phyloP scores from a whole-genome alignment of 2,113 vertebrate genomes.

The Hemichromis elongatus region DNA sequence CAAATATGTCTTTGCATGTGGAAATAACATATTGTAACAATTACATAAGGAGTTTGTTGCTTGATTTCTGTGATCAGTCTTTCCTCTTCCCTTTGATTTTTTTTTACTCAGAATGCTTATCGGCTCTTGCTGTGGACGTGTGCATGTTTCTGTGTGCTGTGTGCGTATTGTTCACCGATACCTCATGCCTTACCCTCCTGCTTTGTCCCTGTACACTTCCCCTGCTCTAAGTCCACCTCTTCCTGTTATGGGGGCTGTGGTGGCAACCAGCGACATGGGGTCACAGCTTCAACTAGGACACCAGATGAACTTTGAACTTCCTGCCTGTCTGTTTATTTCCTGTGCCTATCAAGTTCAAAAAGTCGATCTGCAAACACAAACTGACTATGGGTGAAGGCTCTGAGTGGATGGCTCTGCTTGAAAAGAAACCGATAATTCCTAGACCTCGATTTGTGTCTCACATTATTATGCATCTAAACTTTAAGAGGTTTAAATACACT shows the following conservation, averaged over 20 bases:
- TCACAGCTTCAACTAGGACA: neutral
- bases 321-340: constrained; percentile 51
- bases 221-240: constrained; percentile 22
- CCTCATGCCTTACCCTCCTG: neutral
- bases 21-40: neutral
- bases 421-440: neutral
- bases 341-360: constrained; percentile 25
- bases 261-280: neutral
- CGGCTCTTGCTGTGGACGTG: neutral
- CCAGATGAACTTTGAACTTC: constrained; percentile 40
- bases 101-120: neutral
- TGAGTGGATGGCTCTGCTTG: neutral
- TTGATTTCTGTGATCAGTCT: neutral
- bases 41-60: neutral
- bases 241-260: constrained; percentile 63
- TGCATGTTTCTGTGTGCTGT: neutral
- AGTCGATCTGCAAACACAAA: constrained; percentile 1
- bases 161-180: neutral
- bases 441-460: neutral
- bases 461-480: neutral
- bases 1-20: neutral
- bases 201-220: constrained; percentile 26
- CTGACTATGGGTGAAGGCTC: neutral
- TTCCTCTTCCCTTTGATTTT: neutral
- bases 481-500: neutral